Conservation (phyloP, 2,888 invertebrate species). For the Platycheirus albimanus region DNA sequence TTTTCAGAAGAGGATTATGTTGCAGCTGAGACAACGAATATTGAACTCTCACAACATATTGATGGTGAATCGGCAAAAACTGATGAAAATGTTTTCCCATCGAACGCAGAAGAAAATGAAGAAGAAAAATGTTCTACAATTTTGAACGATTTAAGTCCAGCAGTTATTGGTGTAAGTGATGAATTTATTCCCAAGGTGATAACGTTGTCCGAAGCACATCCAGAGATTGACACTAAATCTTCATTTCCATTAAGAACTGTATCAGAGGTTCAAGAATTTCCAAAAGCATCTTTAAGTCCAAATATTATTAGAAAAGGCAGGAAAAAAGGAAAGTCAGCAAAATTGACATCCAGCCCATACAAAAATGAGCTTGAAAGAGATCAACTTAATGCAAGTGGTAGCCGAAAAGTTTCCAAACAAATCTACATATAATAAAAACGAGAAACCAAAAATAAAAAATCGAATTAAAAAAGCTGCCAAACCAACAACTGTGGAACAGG, state of each 20-base stretch:
- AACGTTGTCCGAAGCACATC: neutral
- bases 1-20: too few relatives aligned
- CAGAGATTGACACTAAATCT: neutral
- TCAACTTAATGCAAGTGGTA: neutral
- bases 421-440: neutral
- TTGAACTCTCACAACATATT: neutral
- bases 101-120: too few relatives aligned
- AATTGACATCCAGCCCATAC: neutral
- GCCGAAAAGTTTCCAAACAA: neutral
- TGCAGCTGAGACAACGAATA: too few relatives aligned
- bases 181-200: too few relatives aligned
- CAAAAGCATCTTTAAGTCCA: neutral
- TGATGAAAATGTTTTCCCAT: too few relatives aligned
- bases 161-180: neutral
- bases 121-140: neutral
- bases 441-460: constrained; percentile 1
- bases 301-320: too few relatives aligned
- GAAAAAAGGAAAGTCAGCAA: neutral
- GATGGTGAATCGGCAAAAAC: neutral
- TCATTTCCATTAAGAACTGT: neutral
- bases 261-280: neutral
- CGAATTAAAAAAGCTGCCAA: neutral
- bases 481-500: too few relatives aligned
- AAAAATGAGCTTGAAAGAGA: neutral
- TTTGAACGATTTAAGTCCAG: neutral